Evolutionary conservation across 2,113 vertebrate genomes (phyloP).

Genomic region (Pterocles burchelli): DNA sequence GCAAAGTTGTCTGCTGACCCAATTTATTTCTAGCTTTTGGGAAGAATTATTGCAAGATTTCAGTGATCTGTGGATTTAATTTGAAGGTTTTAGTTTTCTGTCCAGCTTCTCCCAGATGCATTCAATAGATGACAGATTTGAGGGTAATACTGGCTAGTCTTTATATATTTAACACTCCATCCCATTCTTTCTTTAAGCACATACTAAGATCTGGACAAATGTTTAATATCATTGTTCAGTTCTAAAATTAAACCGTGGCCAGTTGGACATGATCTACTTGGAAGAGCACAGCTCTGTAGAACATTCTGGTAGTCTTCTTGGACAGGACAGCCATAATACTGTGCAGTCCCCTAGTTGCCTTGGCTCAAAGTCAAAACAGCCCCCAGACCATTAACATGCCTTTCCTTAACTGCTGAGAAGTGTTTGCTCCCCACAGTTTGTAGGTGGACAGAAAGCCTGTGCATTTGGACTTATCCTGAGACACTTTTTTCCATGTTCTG

Average conservation of each 20-base stretch:
- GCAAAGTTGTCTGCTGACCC: not conserved
- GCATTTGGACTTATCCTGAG: not conserved
- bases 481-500: not conserved
- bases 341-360: not conserved
- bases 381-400: not conserved
- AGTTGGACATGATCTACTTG: conserved; percentile 10
- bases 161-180: conserved; percentile 11
- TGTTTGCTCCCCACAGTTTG: not conserved
- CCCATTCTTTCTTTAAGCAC: conserved; percentile 23
- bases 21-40: not conserved
- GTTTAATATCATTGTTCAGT: conserved; percentile 36
- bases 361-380: conserved; percentile 6
- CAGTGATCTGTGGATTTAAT: not conserved
- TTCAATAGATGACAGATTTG: conserved; percentile 40
- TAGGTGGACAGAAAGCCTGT: not conserved
- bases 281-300: conserved; percentile 6
- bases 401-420: not conserved
- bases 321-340: not conserved
- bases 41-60: not conserved
- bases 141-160: conserved; percentile 8
- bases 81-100: conserved; percentile 14
- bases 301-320: not conserved
- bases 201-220: conserved; percentile 33
- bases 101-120: conserved; percentile 20
- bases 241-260: conserved; percentile 57